Conservation (phyloP, 2,113 vertebrate genomes). For the Ictidomys tridecemlineatus region DNA sequence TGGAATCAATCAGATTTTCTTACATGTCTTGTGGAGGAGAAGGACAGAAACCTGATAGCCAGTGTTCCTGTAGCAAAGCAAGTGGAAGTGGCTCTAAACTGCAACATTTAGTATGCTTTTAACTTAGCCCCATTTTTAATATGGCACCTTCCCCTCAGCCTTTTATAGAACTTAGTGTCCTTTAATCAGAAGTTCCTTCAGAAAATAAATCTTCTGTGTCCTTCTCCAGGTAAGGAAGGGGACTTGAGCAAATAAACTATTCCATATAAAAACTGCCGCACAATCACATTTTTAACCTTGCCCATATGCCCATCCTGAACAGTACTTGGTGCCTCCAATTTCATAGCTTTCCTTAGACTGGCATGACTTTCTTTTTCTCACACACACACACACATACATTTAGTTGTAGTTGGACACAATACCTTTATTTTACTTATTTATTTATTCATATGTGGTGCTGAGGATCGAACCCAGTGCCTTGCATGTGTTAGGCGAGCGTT, state of each 20-base stretch:
- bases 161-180: neutral
- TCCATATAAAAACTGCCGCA: neutral
- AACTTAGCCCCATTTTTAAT: neutral
- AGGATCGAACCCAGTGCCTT: too few species aligned
- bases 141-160: neutral
- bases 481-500: too few species aligned
- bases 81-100: neutral
- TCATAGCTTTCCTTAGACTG: neutral
- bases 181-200: conserved; percentile 37
- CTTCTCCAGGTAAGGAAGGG: neutral
- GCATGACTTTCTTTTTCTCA: neutral
- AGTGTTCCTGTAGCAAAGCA: neutral
- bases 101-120: neutral
- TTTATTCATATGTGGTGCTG: too few species aligned
- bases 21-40: neutral
- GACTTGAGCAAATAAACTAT: neutral
- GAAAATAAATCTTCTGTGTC: neutral
- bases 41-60: neutral
- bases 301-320: neutral
- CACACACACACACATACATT: too few species aligned
- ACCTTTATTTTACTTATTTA: too few species aligned
- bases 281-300: neutral
- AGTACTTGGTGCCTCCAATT: neutral
- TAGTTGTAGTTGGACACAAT: too few species aligned
- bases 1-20: neutral